Conservation (phyloP, 1,140 invertebrate species). For the Cataglyphis hispanica region DNA sequence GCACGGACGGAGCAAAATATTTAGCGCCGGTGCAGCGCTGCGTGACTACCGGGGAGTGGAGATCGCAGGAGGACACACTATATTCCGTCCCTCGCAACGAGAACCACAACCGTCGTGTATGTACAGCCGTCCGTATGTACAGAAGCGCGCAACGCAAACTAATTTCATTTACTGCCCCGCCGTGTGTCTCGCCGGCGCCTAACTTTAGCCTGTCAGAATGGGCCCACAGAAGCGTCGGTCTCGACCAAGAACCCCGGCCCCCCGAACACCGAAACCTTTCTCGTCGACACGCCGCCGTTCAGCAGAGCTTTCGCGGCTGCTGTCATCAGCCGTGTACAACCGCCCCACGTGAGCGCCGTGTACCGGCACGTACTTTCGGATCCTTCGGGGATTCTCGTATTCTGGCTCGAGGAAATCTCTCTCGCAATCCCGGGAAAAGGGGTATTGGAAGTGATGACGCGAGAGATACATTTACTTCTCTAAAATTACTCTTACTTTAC, state of each 20-base stretch:
- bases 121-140: slow-evolving; percentile 49
- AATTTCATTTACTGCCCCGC: slow-evolving; percentile 70
- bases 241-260: slow-evolving; percentile 39
- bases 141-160: slow-evolving; percentile 59
- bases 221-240: slow-evolving; percentile 35
- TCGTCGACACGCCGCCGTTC: slow-evolving; percentile 7
- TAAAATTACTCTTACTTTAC: background rate
- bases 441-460: background rate
- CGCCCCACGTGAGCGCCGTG: slow-evolving; percentile 15
- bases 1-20: slow-evolving; percentile 29
- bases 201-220: slow-evolving; percentile 63
- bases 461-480: slow-evolving; percentile 10
- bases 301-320: slow-evolving; percentile 32
- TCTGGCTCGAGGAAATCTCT: slow-evolving; percentile 6
- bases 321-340: slow-evolving; percentile 29
- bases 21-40: background rate
- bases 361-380: slow-evolving; percentile 37
- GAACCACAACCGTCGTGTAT: slow-evolving; percentile 45
- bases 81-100: slow-evolving; percentile 49
- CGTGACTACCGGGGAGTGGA: background rate
- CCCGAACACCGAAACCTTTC: slow-evolving; percentile 16
- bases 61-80: slow-evolving; percentile 50
- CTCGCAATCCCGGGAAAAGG: background rate
- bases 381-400: slow-evolving; percentile 32
- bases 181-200: slow-evolving; percentile 44